Evolutionary conservation across 1,140 invertebrate species (phyloP).

Genomic region (Magallana angulata): DNA sequence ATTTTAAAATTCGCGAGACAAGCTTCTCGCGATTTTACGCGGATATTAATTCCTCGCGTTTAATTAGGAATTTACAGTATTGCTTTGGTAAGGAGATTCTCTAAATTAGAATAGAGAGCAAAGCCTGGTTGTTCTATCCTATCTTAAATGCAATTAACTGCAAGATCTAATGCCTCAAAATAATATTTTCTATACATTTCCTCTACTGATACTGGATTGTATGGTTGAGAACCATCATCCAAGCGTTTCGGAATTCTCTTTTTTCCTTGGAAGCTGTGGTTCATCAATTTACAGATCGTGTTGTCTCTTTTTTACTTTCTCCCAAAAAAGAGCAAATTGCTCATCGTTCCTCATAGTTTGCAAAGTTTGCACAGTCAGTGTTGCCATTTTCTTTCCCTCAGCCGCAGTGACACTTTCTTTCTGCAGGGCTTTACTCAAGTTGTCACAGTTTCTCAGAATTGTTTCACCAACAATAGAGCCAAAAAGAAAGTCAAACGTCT

Average conservation of each 20-base stretch:
- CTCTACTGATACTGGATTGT: background rate
- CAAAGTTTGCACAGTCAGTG: too few relatives aligned
- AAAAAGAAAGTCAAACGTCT: constrained; percentile 35
- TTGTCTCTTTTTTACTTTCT: background rate
- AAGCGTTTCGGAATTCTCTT: background rate
- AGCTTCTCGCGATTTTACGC: too few relatives aligned
- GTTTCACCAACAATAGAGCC: background rate
- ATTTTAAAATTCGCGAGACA: too few relatives aligned
- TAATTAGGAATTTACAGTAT: too few relatives aligned
- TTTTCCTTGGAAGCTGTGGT: background rate
- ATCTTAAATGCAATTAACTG: constrained; percentile 32
- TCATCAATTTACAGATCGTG: too few relatives aligned
- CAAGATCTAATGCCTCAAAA: constrained; percentile 36
- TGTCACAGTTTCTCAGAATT: constrained; percentile 39
- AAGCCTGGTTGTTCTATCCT: constrained; percentile 35
- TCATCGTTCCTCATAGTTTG: too few relatives aligned
- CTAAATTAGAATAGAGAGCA: constrained; percentile 1
- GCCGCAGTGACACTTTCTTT: constrained; percentile 4
- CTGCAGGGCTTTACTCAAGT: constrained; percentile 30
- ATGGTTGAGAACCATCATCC: background rate
- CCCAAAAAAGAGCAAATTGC: too few relatives aligned
- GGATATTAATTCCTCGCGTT: too few relatives aligned
- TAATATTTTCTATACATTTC: constrained; percentile 32
- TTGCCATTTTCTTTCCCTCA: background rate
- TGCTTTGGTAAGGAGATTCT: constrained; percentile 25